Conservation (phyloP, 2,888 invertebrate species). For the Antheraea yamamai region DNA sequence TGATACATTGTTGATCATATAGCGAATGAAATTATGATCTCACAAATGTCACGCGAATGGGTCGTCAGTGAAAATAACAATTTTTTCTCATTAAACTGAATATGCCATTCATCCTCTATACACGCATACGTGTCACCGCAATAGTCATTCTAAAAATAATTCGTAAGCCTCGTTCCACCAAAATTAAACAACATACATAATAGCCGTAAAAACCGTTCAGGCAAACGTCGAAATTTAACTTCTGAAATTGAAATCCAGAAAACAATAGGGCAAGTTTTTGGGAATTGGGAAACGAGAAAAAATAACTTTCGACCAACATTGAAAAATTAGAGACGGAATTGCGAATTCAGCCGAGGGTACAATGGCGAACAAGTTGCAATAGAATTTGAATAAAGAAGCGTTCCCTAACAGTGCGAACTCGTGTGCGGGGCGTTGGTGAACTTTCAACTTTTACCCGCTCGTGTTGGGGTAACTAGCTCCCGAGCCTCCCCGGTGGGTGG, state of each 20-base stretch:
- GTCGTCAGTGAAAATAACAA: constrained; percentile 56
- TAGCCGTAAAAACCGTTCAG: constrained; percentile 53
- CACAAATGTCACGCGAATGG: constrained; percentile 55
- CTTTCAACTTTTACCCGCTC: constrained; percentile 80
- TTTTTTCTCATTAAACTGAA: constrained; percentile 41
- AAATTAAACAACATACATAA: constrained; percentile 62
- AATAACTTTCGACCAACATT: constrained; percentile 52
- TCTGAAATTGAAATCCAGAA: constrained; percentile 54
- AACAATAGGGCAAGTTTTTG: constrained; percentile 56
- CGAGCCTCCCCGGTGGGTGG: constrained; percentile 40
- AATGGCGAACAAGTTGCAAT: constrained; percentile 82
- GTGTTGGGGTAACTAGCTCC: constrained; percentile 55
- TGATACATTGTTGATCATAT: constrained; percentile 50
- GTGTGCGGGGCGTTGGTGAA: constrained; percentile 75
- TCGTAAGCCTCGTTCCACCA: constrained; percentile 56
- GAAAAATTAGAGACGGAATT: constrained; percentile 68
- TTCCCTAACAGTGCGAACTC: constrained; percentile 71
- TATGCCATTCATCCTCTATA: constrained; percentile 25
- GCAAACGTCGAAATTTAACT: constrained; percentile 50
- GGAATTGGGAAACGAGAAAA: constrained; percentile 45
- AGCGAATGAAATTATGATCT: constrained; percentile 28
- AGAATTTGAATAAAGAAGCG: constrained; percentile 80
- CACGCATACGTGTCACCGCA: constrained; percentile 22
- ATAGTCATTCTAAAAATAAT: constrained; percentile 48
- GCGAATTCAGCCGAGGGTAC: constrained; percentile 70